These are phyloP conservation scores for Phanerotoma sp. DNA, from an alignment of 2,888 invertebrate genomes.

Conservation along the genomic window DNA sequence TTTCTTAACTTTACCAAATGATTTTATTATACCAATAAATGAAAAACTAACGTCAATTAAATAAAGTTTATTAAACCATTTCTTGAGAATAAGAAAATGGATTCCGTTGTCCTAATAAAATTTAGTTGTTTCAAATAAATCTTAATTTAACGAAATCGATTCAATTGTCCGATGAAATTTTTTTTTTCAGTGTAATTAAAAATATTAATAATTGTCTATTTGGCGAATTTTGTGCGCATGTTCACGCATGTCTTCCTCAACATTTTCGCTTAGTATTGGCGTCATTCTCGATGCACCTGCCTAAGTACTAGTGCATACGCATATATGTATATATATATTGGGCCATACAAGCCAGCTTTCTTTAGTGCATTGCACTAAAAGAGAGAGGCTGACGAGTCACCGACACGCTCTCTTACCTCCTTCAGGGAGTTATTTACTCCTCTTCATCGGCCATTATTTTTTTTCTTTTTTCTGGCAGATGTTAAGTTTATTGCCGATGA, in stretches of 20 bases:
- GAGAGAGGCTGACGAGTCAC: constrained; percentile 6
- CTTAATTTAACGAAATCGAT: too few relatives aligned
- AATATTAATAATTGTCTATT: too few relatives aligned
- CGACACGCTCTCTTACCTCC: constrained; percentile 14
- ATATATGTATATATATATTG: background rate
- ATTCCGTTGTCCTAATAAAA: too few relatives aligned
- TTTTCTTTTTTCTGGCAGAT: constrained; percentile 5
- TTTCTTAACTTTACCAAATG: too few relatives aligned
- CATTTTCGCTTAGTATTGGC: background rate
- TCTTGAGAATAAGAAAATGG: too few relatives aligned
- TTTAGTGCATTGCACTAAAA: background rate
- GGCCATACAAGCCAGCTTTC: background rate
- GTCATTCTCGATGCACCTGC: constrained; percentile 3
- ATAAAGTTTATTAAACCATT: too few relatives aligned
- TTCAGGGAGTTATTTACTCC: constrained; percentile 29
- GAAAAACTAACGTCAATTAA: too few relatives aligned
- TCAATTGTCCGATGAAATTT: too few relatives aligned
- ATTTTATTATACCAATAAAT: too few relatives aligned
- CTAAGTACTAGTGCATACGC: background rate
- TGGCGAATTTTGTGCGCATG: too few relatives aligned
- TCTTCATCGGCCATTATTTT: constrained; percentile 26
- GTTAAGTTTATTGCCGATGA: background rate
- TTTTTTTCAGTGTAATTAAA: too few relatives aligned
- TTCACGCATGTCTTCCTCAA: background rate
- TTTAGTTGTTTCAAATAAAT: too few relatives aligned